phyloP scores from a whole-genome alignment of 1,140 invertebrate species.

The Drosophila lini region DNA sequence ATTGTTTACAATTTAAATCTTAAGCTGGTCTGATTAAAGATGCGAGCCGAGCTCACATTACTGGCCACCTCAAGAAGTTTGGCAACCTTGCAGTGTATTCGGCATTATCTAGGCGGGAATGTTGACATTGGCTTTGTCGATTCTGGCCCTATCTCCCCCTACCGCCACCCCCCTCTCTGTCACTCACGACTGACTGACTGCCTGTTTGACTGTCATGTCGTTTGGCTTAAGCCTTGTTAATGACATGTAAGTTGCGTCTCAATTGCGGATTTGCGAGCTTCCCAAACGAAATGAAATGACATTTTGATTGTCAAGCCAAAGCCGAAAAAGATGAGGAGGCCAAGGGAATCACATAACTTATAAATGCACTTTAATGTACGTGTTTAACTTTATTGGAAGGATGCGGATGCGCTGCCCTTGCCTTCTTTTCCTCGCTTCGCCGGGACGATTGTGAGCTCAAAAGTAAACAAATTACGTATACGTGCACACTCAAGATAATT shows the following conservation, averaged over 20 bases:
- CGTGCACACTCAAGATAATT: conserved; percentile 75
- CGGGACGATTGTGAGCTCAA: conserved; percentile 29
- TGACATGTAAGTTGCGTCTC: conserved; percentile 79
- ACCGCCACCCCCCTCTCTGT: conserved; percentile 9
- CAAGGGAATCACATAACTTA: conserved; percentile 39
- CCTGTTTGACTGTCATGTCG: conserved; percentile 39
- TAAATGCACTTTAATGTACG: conserved; percentile 49
- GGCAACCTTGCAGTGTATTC: conserved; percentile 31
- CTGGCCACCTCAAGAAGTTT: conserved; percentile 18
- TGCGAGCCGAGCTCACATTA: conserved; percentile 1
- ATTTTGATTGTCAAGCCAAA: conserved; percentile 66
- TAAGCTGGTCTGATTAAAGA: conserved; percentile 1
- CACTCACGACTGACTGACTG: conserved; percentile 9
- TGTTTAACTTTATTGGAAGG: conserved; percentile 57
- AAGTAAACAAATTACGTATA: conserved; percentile 73
- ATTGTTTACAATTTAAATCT: not conserved
- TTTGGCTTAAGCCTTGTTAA: conserved; percentile 67
- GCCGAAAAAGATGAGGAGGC: conserved; percentile 35
- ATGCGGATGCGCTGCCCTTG: conserved; percentile 34
- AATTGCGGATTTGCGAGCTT: conserved; percentile 76
- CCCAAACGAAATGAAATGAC: conserved; percentile 63
- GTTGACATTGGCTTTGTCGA: conserved; percentile 62
- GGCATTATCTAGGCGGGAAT: conserved; percentile 47
- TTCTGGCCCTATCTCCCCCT: conserved; percentile 7
- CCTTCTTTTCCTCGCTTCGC: conserved; percentile 24